Percentiles rank a stretch among this genome's conserved stretches.
phyloP scores from a whole-genome alignment of 2,113 vertebrate species.

The Danionella cerebrum region DNA sequence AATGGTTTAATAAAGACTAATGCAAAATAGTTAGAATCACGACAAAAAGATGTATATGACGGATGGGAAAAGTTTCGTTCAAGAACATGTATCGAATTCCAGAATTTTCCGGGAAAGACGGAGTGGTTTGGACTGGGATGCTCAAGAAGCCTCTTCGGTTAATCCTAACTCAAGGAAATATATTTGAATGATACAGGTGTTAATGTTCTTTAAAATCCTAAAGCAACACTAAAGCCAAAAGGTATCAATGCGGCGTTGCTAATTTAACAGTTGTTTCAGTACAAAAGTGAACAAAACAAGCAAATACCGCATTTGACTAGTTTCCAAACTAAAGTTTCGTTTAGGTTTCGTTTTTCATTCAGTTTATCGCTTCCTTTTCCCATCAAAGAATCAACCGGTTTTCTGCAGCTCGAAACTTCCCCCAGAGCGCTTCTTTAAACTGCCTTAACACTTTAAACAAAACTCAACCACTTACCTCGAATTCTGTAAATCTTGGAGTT shows the following conservation, averaged over 20 bases:
- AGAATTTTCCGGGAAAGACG: constrained; percentile 8
- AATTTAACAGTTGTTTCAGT: neutral
- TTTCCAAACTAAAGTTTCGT: neutral
- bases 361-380: constrained; percentile 15
- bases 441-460: neutral
- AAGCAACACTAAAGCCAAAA: too few relatives aligned
- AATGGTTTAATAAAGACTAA: too few relatives aligned
- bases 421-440: neutral
- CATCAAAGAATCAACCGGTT: constrained; percentile 25
- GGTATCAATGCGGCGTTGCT: too few relatives aligned
- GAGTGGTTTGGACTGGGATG: too few relatives aligned
- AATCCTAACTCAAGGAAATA: neutral
- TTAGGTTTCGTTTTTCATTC: constrained; percentile 28
- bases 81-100: neutral
- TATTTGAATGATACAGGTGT: too few relatives aligned
- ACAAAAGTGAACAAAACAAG: neutral
- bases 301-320: neutral
- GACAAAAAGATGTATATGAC: too few relatives aligned
- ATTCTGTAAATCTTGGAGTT: constrained; percentile 13
- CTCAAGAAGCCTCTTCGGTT: neutral
- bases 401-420: constrained; percentile 15
- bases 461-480: constrained; percentile 25
- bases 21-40: too few relatives aligned
- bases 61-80: neutral
- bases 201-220: too few relatives aligned